Evolutionary conservation across 2,888 invertebrate genomes (phyloP).

Genomic region (Sarcophaga subvicina): DNA sequence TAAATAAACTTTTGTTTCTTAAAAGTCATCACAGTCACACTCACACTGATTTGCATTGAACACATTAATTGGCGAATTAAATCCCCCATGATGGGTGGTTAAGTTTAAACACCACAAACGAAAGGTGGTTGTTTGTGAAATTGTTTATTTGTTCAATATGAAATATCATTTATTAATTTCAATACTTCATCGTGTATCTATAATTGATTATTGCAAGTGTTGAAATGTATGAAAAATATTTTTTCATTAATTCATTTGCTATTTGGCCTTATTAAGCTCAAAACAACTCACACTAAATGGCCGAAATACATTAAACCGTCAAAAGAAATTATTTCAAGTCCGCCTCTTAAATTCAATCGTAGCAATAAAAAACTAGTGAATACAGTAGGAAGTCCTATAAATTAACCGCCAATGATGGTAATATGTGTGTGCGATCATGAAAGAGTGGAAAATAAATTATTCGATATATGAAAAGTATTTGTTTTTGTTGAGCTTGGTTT

Average conservation of each 20-base stretch:
- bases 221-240: not conserved
- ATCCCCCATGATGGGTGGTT: too few species aligned
- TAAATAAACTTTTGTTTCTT: too few species aligned
- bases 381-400: constrained; percentile 42
- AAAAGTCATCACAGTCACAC: too few species aligned
- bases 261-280: not conserved
- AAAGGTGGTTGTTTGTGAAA: too few species aligned
- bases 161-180: not conserved
- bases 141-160: too few species aligned
- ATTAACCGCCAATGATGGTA: not conserved
- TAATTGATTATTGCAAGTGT: not conserved
- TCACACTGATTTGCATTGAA: too few species aligned
- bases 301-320: constrained; percentile 1
- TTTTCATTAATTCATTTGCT: not conserved
- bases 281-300: not conserved
- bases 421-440: not conserved
- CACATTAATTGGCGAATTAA: too few species aligned
- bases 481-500: not conserved
- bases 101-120: too few species aligned
- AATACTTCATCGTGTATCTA: not conserved
- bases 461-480: not conserved
- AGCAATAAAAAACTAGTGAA: not conserved
- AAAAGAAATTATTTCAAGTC: constrained; percentile 10
- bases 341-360: not conserved
- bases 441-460: not conserved